Evolutionary conservation across 2,888 invertebrate genomes (phyloP).

Genomic region (Macrophya alboannulata): DNA sequence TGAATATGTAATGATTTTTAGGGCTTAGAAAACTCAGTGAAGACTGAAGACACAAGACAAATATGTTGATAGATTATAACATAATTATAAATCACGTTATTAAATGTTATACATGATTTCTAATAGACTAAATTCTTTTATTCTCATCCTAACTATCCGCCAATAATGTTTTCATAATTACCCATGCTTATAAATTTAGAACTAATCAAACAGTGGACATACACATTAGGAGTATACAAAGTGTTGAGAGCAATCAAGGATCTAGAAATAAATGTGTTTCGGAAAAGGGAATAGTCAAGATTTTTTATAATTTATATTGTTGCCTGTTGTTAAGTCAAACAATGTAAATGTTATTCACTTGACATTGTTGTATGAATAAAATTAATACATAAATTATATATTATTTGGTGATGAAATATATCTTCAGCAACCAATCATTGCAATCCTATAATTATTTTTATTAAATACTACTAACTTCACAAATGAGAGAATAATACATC

Average conservation of each 20-base stretch:
- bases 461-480: background rate
- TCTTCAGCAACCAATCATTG: background rate
- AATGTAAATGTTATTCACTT: slow-evolving; percentile 56
- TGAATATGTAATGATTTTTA: slow-evolving; percentile 5
- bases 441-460: background rate
- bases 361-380: slow-evolving; percentile 62
- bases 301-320: slow-evolving; percentile 57
- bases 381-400: slow-evolving; percentile 57
- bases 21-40: slow-evolving; percentile 31
- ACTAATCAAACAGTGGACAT: background rate
- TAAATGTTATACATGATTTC: slow-evolving; percentile 29
- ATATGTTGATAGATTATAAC: slow-evolving; percentile 19
- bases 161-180: slow-evolving; percentile 34
- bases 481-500: background rate
- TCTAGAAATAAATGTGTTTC: slow-evolving; percentile 12
- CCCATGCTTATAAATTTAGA: slow-evolving; percentile 11
- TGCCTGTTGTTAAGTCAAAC: slow-evolving; percentile 59
- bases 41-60: slow-evolving; percentile 47
- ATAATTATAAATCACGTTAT: slow-evolving; percentile 43
- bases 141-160: background rate
- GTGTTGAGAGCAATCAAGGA: slow-evolving; percentile 14
- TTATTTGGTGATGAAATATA: slow-evolving; percentile 12
- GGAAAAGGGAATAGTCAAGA: slow-evolving; percentile 37
- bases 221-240: slow-evolving; percentile 2
- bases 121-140: slow-evolving; percentile 25